Base-by-base conservation (phyloP, 2,113 vertebrate species). In the Oryzias curvinotus region DNA sequence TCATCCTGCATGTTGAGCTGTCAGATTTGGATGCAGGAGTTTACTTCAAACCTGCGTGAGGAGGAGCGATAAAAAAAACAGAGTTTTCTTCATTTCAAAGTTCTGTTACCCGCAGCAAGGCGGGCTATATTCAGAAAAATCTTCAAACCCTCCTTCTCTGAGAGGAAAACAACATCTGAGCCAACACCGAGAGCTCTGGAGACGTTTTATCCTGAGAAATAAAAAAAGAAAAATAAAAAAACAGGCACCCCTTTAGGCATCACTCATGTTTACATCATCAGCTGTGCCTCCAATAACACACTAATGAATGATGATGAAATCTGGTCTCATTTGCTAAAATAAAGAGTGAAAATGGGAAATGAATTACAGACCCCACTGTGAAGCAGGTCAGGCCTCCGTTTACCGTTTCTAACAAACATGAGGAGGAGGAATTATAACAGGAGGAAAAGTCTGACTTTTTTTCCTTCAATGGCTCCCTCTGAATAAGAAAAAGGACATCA, bases 181-280 rank as follows among this genome's bases (percentile, higher is more conserved):
- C 69, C 62, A 52, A 82, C 71, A 71, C 52, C 14, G 51, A 51
- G 62, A 65, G 68, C 68, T 83, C 66, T 65, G 67, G 75, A 86
- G 82, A 78, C 14, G 63, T 75, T 68, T 85, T 36, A 75, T 79
- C 68, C 62, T 42, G 66, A 67, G 70, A 57, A 63, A 65, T 65
- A 65, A 48, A 25, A 41, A 42, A 23, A 51, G 18, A 50, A 14
- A 48, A 50, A n/a, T n/a, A n/a, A 52, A 50, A 67, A 51, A 68
- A 45, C 68, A 65, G 63, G 56, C 46, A 70, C 8, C 13, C 72
- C 84, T 77, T 65, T 7, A 43, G 78, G 84, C 78, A 52, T 67
- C 57, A 23, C 72, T 77, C 68, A 36, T 82, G 78, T 87, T 87
- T 83, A 80, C 81, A 81, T 86, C 82, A 83, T 84, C 77, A 78